Percentiles rank a stretch among this genome's conserved stretches.
These are phyloP conservation scores for Pyrochroa serraticornis DNA, from an alignment of 2,888 invertebrate species.

Conservation along the genomic window DNA sequence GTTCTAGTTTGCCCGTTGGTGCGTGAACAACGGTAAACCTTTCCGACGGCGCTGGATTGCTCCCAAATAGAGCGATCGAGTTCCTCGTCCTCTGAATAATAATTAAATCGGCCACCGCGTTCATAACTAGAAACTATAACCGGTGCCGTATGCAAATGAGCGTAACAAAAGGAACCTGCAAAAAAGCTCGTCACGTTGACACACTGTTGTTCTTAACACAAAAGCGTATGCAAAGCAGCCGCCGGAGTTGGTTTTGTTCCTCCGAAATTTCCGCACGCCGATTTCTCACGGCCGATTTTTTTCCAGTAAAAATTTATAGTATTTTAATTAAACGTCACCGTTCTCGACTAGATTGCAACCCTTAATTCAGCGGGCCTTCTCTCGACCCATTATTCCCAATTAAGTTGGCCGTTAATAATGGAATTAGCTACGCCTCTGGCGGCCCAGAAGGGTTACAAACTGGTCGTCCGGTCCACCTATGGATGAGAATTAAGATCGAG, in stretches of 20 bases:
- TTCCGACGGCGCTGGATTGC: conserved; percentile 14
- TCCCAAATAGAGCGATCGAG: conserved; percentile 10
- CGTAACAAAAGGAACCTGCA: conserved; percentile 45
- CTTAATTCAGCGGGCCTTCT: not conserved
- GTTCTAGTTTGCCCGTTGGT: too few species aligned
- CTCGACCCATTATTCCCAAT: not conserved
- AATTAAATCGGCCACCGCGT: conserved; percentile 15
- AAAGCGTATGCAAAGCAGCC: conserved; percentile 27
- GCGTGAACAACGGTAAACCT: not conserved
- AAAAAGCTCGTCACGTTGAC: conserved; percentile 44
- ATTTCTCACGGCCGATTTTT: conserved; percentile 27
- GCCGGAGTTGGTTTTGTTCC: conserved; percentile 17
- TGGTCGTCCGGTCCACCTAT: conserved; percentile 36
- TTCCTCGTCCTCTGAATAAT: conserved; percentile 17
- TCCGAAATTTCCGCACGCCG: not conserved
- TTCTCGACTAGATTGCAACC: not conserved
- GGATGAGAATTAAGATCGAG: conserved; percentile 38
- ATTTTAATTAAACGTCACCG: conserved; percentile 4
- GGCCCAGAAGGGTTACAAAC: conserved; percentile 32
- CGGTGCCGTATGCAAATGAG: conserved; percentile 45
- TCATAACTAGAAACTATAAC: conserved; percentile 38
- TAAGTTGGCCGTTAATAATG: conserved; percentile 10
- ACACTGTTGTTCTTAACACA: conserved; percentile 32
- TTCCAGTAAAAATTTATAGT: not conserved
- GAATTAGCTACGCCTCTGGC: conserved; percentile 10